Evolutionary conservation across 2,888 invertebrate genomes (phyloP).

Genomic region (Pilophorus perplexus): DNA sequence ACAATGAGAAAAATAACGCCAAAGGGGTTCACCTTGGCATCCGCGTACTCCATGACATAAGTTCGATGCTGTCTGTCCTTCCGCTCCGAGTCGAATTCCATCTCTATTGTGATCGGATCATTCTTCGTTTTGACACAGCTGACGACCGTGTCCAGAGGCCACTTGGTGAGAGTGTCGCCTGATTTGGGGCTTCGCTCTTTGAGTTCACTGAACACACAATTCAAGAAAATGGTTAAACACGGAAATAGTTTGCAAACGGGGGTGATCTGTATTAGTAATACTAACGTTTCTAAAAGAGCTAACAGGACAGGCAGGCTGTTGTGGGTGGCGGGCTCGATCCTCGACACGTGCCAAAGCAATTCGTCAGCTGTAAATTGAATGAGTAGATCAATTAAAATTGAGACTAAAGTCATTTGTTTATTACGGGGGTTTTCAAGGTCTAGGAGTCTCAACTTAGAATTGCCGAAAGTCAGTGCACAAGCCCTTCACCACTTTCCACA

Average conservation of each 20-base stretch:
- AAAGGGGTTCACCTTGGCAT: constrained; percentile 58
- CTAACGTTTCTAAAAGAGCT: constrained; percentile 44
- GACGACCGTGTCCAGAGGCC: constrained; percentile 57
- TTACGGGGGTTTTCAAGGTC: no score
- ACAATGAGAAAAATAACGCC: no score
- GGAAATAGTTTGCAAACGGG: no score
- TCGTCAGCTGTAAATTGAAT: constrained; percentile 38
- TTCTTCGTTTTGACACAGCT: constrained; percentile 55
- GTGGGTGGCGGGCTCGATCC: constrained; percentile 21
- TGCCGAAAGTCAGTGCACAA: no score
- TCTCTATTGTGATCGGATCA: constrained; percentile 53
- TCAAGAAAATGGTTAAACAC: background rate
- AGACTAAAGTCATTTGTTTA: no score
- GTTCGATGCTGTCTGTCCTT: constrained; percentile 59
- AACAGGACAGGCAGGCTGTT: constrained; percentile 31
- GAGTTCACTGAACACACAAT: constrained; percentile 53
- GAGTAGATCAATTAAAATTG: no score
- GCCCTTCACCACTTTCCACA: no score
- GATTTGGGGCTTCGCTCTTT: constrained; percentile 57
- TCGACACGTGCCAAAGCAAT: constrained; percentile 42
- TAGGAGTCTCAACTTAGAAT: no score
- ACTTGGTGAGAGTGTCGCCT: constrained; percentile 54
- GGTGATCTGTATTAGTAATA: no score
- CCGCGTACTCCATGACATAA: constrained; percentile 58
- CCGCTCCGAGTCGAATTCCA: constrained; percentile 63